Evolutionary conservation across 2,888 invertebrate species (phyloP), one percentile per base, ranked within the genome.

Genomic region (Cinara cedri): DNA sequence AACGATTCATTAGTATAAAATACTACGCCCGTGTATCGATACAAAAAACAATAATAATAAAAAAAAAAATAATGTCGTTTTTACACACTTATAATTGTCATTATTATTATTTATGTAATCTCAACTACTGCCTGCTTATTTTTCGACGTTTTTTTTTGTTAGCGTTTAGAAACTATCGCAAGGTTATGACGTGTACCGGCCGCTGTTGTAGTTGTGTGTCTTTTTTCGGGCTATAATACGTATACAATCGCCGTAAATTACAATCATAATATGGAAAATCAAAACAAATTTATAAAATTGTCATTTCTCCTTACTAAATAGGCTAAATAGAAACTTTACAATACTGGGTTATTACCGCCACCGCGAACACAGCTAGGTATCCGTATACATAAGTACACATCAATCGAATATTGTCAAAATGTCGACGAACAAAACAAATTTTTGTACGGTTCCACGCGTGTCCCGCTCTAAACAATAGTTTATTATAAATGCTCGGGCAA

Each of bases 1-100:
- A 42, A 49, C 63, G 42, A 74, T 72, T 72, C 72, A 51, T 72
- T 72, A 72, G 72, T 16, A 14, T 14, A 24, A 26, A 60, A 24
- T 13, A 24, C 2, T 14, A 60, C 14, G 49, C 14, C 16, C 51
- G 51, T n/a, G 6, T 63, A n/a, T 19, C 3, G 42, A 1, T 16
- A 21, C 44, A 44, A 3, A 9, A 65, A 13, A 44, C 19, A 44
- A 42, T 65, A 65, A 44, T 21, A 19, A 44, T 44, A 21, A n/a
- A 19, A 13, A 44, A 19, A 44, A 21, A 44, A 65, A 44, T 14
- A 0, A 16, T 26, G 60, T 26, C 16, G 21, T 66, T 71, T 65
- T 68, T 26, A 26, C 9, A 2, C n/a, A 19, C 51, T 11, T 68
- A 21, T 68, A 54, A n/a, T 19, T 54, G 24, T 49, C 51, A 26